Base-by-base conservation (phyloP, 2,113 vertebrate genomes). In the Heterotilapia buettikoferi region DNA sequence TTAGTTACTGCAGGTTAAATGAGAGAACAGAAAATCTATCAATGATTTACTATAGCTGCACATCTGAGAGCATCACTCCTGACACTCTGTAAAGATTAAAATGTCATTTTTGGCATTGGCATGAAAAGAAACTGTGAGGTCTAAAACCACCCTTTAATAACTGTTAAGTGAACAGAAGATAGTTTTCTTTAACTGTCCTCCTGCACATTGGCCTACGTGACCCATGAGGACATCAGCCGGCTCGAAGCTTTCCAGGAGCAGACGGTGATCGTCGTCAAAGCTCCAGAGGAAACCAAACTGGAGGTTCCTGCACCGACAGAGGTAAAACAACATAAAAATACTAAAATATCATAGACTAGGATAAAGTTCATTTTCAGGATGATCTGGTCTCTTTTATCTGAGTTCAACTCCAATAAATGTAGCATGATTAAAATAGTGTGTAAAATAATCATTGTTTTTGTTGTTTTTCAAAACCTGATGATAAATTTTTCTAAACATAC, bases 231-330 rank as follows among this genome's bases (percentile, higher is more conserved):
- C 91, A 94, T 99, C 80, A 93, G 96, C 45, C 96, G 90, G 54
- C 96, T 99, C 21, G 33, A 88, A 2, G 95, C 94, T 19, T 98
- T 99, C 94, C 96, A 97, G 29, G 97, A 97, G 36, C 98, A 99
- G 96, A 98, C 98, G 7, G 92, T 99, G 66, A 97, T 99, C 1
- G 97, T 97, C 1, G 96, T 99, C 87, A 98, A 97, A 90, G 98
- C 98, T 47, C 98, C 98, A 1, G 98, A 98, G 84, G 98, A 98
- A 94, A 98, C 98, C 59, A 97, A 95, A 38, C 81, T 99, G 94
- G 97, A 98, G 89, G 96, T 99, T 13, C 97, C 98, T 2, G 76
- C 97, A 6, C 98, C 98, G 40, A 97, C 94, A 89, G 96, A 98
- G 57, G 98, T 99, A 94, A 88, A 54, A 52, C 31, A n/a, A 66